phyloP scores from a whole-genome alignment of 2,113 vertebrate genomes.

The Apteryx mantelli region DNA sequence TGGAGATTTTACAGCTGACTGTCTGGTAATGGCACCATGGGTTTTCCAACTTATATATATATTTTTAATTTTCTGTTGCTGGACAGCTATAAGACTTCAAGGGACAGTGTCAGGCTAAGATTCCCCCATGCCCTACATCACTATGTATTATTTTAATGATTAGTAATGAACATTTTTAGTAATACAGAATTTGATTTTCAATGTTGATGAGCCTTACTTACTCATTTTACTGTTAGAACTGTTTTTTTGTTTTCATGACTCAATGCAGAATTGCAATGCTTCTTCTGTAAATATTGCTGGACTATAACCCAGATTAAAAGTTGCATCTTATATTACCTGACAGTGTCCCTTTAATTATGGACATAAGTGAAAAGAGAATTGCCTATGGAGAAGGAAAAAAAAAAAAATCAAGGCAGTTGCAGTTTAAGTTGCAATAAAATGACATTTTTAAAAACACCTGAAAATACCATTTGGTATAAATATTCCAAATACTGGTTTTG shows the following conservation, averaged over 20 bases:
- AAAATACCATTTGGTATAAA: neutral
- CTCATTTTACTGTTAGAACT: neutral
- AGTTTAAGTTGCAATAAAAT: slow-evolving; percentile 31
- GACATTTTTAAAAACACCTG: neutral
- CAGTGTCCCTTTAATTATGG: neutral
- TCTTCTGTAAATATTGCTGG: neutral
- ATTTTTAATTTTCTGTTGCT: neutral
- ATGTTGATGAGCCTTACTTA: neutral
- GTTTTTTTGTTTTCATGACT: neutral
- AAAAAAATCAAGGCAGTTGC: slow-evolving; percentile 20
- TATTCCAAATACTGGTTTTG: slow-evolving; percentile 43
- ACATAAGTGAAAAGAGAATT: slow-evolving; percentile 14
- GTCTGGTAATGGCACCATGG: neutral
- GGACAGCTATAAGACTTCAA: neutral
- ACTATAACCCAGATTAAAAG: neutral
- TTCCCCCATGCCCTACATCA: neutral
- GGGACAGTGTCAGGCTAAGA: neutral
- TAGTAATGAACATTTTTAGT: neutral
- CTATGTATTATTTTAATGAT: neutral
- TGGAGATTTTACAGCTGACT: neutral
- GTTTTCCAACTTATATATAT: neutral
- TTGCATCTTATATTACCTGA: neutral
- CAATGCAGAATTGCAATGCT: neutral
- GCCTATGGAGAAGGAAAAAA: neutral
- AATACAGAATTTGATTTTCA: neutral